Conservation (phyloP, 2,113 vertebrate species). For the Cebidichthys violaceus region DNA sequence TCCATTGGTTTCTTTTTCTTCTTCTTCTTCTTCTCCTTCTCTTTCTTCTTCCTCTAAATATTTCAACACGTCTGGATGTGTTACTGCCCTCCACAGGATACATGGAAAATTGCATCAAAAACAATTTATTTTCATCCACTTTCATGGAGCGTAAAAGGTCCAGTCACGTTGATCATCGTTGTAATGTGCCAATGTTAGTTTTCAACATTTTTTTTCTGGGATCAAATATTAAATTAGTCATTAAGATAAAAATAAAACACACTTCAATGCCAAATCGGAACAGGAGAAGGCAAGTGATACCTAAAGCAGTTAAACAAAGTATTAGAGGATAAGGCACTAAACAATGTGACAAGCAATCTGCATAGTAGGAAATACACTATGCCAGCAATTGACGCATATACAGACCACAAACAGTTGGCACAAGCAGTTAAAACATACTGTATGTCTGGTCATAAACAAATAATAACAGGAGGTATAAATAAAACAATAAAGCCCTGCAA, state of each 20-base stretch:
- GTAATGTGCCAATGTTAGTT: background rate
- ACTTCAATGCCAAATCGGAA: background rate
- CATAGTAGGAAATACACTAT: background rate
- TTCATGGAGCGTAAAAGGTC: background rate
- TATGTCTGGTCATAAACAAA: background rate
- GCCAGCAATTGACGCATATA: background rate
- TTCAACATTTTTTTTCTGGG: background rate
- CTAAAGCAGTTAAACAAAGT: background rate
- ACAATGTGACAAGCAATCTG: background rate
- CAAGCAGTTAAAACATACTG: background rate
- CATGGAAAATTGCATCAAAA: background rate
- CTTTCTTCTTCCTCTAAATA: constrained; percentile 11
- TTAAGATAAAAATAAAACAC: background rate
- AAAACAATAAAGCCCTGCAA: background rate
- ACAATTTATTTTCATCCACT: background rate
- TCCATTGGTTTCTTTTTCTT: constrained; percentile 14
- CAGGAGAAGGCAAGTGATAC: background rate
- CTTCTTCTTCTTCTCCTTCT: constrained; percentile 33
- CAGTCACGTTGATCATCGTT: background rate
- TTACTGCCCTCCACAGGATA: constrained; percentile 17
- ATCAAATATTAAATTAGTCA: background rate
- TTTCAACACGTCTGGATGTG: background rate
- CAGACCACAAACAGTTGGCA: background rate
- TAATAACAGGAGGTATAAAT: constrained; percentile 1
- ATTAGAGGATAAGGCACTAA: background rate